These are phyloP conservation scores for Ormyrus thymus DNA, from an alignment of 2,888 invertebrate genomes.

Conservation along the genomic window DNA sequence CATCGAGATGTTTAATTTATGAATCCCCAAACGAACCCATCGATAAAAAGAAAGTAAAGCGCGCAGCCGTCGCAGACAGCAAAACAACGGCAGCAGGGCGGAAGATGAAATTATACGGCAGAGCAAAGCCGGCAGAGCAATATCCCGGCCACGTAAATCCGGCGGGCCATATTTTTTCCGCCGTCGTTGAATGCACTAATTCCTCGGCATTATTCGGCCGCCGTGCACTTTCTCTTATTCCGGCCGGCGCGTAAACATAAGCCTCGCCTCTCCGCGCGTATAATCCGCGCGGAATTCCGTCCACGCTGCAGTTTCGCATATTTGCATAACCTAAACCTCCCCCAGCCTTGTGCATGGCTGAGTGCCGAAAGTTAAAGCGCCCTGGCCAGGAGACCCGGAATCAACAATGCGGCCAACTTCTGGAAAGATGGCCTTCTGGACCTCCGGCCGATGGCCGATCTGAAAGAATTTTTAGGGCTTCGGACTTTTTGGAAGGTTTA, in stretches of 20 bases:
- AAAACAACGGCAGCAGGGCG: too few relatives aligned
- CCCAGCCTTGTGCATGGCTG: conserved; percentile 28
- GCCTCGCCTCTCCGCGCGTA: conserved; percentile 54
- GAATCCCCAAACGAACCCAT: too few relatives aligned
- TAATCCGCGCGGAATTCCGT: conserved; percentile 58
- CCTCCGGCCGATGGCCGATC: too few relatives aligned
- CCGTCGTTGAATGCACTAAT: background rate
- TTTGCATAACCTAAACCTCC: conserved; percentile 56
- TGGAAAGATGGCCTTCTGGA: too few relatives aligned
- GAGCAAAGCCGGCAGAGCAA: too few relatives aligned
- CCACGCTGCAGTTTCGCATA: conserved; percentile 60
- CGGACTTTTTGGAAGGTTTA: too few relatives aligned
- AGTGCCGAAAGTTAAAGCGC: conserved; percentile 50
- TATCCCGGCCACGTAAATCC: background rate
- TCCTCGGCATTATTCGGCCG: conserved; percentile 36
- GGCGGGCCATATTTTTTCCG: background rate
- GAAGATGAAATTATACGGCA: too few relatives aligned
- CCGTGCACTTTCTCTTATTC: conserved; percentile 23
- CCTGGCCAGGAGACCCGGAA: conserved; percentile 9
- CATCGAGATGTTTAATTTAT: too few relatives aligned
- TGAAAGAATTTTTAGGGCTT: too few relatives aligned
- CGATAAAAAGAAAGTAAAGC: too few relatives aligned
- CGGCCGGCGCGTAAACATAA: conserved; percentile 59
- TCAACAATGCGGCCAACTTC: conserved; percentile 37
- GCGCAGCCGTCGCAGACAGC: too few relatives aligned